Evolutionary conservation across 1,140 invertebrate species (phyloP).

Genomic region (Paraescarpia echinospica): DNA sequence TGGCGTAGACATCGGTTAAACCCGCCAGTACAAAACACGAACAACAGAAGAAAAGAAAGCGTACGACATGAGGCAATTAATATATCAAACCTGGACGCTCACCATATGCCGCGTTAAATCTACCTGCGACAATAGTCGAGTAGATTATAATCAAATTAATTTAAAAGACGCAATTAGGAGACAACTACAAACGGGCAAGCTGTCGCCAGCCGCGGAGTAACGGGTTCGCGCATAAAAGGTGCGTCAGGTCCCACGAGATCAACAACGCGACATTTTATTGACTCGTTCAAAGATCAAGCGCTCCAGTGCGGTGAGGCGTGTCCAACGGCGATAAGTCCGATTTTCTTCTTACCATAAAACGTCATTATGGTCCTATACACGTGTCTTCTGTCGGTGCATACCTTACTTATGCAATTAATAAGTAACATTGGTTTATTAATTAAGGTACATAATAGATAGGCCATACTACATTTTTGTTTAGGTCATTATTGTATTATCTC

Average conservation of each 20-base stretch:
- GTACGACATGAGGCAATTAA: not conserved
- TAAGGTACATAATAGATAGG: not conserved
- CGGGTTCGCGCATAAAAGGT: not conserved
- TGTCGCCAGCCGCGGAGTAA: not conserved
- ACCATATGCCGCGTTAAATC: not conserved
- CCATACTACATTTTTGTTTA: not conserved
- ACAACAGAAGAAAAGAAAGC: not conserved
- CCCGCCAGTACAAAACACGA: not conserved
- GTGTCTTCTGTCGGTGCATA: not conserved
- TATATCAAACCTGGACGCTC: not conserved
- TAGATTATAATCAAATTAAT: conserved; percentile 7
- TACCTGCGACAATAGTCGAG: not conserved
- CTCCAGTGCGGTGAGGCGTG: not conserved
- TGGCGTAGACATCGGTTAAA: not conserved
- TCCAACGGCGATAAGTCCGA: not conserved
- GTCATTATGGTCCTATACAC: not conserved
- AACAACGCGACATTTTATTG: not conserved
- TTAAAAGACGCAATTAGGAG: not conserved
- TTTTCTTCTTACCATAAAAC: not conserved
- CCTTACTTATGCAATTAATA: not conserved
- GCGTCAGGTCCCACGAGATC: not conserved
- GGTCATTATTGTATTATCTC: not conserved
- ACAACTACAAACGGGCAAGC: not conserved
- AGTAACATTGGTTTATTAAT: not conserved
- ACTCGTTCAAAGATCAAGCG: not conserved